These are phyloP conservation scores for Patiria pectinifera DNA, from an alignment of 53 echinoderm and acorn worm species.

Conservation along the genomic window DNA sequence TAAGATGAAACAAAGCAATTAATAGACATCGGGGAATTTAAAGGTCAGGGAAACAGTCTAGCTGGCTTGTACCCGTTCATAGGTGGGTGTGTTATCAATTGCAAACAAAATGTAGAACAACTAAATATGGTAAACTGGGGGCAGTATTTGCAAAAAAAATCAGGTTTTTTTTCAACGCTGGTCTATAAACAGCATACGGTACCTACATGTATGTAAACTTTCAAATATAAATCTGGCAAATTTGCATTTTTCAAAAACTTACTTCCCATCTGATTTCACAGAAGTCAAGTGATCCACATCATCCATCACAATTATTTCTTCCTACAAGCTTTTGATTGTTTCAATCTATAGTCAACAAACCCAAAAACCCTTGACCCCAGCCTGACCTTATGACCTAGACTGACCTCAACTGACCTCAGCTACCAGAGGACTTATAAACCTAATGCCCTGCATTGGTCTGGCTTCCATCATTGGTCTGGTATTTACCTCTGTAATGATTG, in stretches of 20 bases:
- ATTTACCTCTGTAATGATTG: conserved; percentile 45
- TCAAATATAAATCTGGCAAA: not conserved
- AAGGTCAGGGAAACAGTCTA: too few species aligned
- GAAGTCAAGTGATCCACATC: not conserved
- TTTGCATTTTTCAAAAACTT: not conserved
- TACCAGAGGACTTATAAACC: not conserved
- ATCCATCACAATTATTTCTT: not conserved
- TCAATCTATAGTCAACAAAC: conserved; percentile 28
- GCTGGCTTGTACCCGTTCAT: too few species aligned
- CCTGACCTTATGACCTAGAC: conserved; percentile 23
- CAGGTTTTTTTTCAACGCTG: too few species aligned
- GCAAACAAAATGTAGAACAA: too few species aligned
- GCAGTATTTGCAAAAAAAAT: too few species aligned
- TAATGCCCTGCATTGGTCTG: conserved; percentile 1
- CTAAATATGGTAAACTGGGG: too few species aligned
- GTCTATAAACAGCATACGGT: too few species aligned
- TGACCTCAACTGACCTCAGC: conserved; percentile 22
- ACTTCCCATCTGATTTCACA: not conserved
- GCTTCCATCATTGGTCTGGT: conserved; percentile 28
- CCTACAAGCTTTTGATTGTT: conserved; percentile 39
- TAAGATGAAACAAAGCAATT: too few species aligned
- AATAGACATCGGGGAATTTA: too few species aligned
- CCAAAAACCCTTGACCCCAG: conserved; percentile 7
- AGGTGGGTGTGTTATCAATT: too few species aligned
- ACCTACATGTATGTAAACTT: not conserved